A percentile compares a stretch with the other conserved stretches of the same genome.
Conservation (phyloP, 1,140 invertebrate genomes). For the Antheraea pernyi region DNA sequence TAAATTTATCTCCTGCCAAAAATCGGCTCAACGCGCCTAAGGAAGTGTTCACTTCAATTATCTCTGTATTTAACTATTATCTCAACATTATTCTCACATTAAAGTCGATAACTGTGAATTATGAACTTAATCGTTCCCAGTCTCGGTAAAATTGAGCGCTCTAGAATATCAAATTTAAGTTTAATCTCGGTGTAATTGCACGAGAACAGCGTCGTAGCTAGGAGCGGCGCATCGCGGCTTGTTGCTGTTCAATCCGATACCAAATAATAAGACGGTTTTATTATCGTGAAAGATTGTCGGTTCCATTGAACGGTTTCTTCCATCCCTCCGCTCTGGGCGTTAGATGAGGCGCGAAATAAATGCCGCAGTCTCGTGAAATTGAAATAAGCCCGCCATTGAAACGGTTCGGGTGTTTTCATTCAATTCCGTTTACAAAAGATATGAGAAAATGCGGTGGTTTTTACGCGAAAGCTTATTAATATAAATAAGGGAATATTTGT, state of each 20-base stretch:
- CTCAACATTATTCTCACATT: too few relatives aligned
- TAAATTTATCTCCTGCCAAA: too few relatives aligned
- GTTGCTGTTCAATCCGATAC: not conserved
- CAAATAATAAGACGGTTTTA: not conserved
- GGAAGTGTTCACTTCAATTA: too few relatives aligned
- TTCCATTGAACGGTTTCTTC: not conserved
- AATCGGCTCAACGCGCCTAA: too few relatives aligned
- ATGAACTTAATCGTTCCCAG: too few relatives aligned
- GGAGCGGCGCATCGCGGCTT: not conserved
- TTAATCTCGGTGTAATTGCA: not conserved
- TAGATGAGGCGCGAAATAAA: constrained; percentile 19
- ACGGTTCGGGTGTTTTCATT: constrained; percentile 1
- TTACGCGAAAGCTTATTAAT: too few relatives aligned
- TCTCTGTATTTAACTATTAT: too few relatives aligned
- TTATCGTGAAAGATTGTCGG: not conserved
- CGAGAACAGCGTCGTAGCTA: not conserved
- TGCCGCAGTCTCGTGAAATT: constrained; percentile 13
- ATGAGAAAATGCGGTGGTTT: too few relatives aligned
- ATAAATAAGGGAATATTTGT: too few relatives aligned
- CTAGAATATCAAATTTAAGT: too few relatives aligned
- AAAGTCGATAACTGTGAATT: too few relatives aligned
- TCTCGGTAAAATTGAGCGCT: too few relatives aligned
- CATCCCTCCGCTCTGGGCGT: not conserved
- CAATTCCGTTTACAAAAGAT: not conserved
- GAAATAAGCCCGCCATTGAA: constrained; percentile 6